Percentiles rank a stretch among this genome's conserved stretches.
These are phyloP conservation scores for Leptodactylus fallax DNA, from an alignment of 2,797 vertebrate genomes.

Conservation along the genomic window DNA sequence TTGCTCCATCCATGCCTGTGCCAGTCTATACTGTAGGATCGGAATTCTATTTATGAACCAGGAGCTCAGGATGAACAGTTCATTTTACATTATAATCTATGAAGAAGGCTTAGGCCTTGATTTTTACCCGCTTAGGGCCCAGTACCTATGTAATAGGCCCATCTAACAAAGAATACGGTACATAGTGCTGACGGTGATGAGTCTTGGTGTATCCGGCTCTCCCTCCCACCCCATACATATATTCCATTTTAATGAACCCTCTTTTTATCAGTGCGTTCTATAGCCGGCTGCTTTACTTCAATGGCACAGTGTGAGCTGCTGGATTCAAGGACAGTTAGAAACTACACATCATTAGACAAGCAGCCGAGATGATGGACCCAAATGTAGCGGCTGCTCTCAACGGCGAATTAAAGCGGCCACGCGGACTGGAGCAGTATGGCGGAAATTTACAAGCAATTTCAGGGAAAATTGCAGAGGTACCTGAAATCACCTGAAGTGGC, in stretches of 20 bases:
- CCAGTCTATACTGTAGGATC: neutral
- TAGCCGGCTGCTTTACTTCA: constrained; percentile 9
- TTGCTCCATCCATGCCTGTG: neutral
- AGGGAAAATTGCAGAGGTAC: neutral
- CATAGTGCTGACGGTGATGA: neutral
- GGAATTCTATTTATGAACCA: neutral
- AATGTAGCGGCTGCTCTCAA: constrained; percentile 1
- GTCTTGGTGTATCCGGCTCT: neutral
- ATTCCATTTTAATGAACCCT: constrained; percentile 8
- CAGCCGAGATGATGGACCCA: constrained; percentile 14
- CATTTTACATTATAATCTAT: neutral
- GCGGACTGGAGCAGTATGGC: neutral
- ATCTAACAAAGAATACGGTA: neutral
- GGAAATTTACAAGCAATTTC: neutral
- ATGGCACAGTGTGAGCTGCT: constrained; percentile 8
- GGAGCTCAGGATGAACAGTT: neutral
- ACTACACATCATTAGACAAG: constrained; percentile 28
- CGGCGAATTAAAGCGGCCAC: neutral
- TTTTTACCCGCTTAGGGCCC: neutral
- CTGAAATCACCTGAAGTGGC: neutral
- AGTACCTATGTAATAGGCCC: neutral
- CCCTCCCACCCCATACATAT: constrained; percentile 21
- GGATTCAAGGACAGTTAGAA: constrained; percentile 32
- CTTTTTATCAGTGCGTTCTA: constrained; percentile 9
- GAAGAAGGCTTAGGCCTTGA: neutral